Conservation (phyloP, 2,113 vertebrate genomes). For the Coptodon bakossiorum region DNA sequence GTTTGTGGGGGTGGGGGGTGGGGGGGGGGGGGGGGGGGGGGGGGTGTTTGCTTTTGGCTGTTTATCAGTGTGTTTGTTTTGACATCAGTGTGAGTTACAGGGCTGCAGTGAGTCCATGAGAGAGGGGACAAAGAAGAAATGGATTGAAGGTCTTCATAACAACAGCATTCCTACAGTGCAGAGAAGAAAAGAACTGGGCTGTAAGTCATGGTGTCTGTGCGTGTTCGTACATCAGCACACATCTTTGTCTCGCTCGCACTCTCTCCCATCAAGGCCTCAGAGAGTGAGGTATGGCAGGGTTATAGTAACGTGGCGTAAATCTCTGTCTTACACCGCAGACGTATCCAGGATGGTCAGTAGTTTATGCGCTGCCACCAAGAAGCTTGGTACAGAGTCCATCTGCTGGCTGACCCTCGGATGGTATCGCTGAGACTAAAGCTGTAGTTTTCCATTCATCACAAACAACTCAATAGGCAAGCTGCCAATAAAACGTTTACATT, state of each 20-base stretch:
- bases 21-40: too few relatives aligned
- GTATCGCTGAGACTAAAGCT: neutral
- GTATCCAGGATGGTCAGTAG: neutral
- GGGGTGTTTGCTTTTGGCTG: slow-evolving; percentile 44
- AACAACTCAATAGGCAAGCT: neutral
- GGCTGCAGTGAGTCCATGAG: slow-evolving; percentile 37
- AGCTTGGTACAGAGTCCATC: neutral
- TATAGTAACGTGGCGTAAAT: slow-evolving; percentile 47
- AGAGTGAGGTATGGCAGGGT: slow-evolving; percentile 37
- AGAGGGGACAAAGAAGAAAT: slow-evolving; percentile 49
- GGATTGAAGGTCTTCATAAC: slow-evolving; percentile 64
- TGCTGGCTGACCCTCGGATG: neutral
- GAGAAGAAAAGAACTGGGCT: slow-evolving; percentile 28
- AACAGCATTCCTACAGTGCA: slow-evolving; percentile 33
- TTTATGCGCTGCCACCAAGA: slow-evolving; percentile 19
- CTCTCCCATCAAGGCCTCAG: slow-evolving; percentile 48
- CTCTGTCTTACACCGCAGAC: neutral
- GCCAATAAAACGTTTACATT: neutral
- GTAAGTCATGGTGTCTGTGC: slow-evolving; percentile 51
- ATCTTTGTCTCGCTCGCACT: slow-evolving; percentile 6
- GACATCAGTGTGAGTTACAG: slow-evolving; percentile 66
- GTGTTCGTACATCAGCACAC: neutral
- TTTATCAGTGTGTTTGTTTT: slow-evolving; percentile 65
- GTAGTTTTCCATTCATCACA: neutral
- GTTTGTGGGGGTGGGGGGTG: too few relatives aligned